Evolutionary conservation across 2,113 vertebrate species (phyloP).

Genomic region (Heptranchias perlo): DNA sequence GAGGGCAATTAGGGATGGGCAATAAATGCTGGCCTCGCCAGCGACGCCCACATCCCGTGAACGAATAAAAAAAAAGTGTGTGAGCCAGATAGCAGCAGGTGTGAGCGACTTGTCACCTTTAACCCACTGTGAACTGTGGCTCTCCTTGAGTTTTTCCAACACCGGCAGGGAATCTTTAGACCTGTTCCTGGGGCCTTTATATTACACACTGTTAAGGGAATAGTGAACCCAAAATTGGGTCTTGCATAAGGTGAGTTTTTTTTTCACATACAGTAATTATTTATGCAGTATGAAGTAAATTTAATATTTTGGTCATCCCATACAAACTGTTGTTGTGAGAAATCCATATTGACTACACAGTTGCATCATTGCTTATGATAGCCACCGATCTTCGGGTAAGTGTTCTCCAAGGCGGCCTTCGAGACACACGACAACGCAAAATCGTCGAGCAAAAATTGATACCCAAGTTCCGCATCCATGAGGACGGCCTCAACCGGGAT

Average conservation of each 20-base stretch:
- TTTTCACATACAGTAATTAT: neutral
- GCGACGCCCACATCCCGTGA: too few species aligned
- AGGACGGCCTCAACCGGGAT: too few species aligned
- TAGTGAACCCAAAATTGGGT: neutral
- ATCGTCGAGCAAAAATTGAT: too few species aligned
- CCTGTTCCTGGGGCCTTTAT: too few species aligned
- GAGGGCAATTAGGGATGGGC: too few species aligned
- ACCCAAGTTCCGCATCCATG: too few species aligned
- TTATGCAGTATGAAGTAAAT: neutral
- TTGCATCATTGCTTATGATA: neutral
- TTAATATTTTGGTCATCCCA: neutral
- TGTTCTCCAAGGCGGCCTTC: too few species aligned
- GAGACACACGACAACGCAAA: too few species aligned
- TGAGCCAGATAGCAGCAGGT: too few species aligned
- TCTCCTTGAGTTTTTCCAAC: neutral
- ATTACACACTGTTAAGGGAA: neutral
- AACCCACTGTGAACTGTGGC: neutral
- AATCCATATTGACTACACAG: neutral
- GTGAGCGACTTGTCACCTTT: neutral
- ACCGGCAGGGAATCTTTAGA: neutral
- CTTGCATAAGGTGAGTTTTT: neutral
- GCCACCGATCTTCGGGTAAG: too few species aligned
- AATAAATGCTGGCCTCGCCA: too few species aligned
- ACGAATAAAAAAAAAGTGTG: too few species aligned
- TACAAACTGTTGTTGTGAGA: neutral